phyloP scores from a whole-genome alignment of 2,113 vertebrate genomes.

The Phalacrocorax pelagicus region DNA sequence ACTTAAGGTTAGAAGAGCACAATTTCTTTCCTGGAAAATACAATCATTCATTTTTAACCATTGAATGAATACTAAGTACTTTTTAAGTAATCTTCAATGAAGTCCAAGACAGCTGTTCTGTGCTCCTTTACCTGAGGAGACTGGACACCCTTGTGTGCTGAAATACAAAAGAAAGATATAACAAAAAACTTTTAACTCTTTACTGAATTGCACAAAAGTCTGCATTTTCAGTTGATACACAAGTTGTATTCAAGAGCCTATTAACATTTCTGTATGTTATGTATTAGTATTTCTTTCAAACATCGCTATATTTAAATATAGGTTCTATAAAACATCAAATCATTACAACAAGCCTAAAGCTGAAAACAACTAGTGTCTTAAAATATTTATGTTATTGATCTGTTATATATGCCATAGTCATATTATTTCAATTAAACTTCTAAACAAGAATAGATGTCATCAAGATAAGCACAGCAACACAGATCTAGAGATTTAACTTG shows the following conservation, averaged over 20 bases:
- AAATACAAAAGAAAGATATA: constrained; percentile 5
- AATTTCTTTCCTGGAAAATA: neutral
- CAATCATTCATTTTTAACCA: neutral
- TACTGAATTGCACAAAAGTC: neutral
- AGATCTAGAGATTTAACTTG: neutral
- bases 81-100: constrained; percentile 90
- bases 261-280: neutral
- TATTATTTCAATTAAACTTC: neutral
- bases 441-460: neutral
- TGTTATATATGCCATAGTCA: neutral
- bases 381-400: neutral
- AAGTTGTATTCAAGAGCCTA: neutral
- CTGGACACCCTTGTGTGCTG: constrained; percentile 83
- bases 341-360: neutral
- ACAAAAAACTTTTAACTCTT: neutral
- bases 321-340: neutral
- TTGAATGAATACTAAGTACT: constrained; percentile 70
- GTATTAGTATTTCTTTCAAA: neutral
- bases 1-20: neutral
- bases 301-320: neutral
- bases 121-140: constrained; percentile 91
- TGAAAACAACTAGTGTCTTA: neutral
- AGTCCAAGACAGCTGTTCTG: constrained; percentile 87
- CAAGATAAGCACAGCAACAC: neutral
- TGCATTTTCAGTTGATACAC: neutral